Percentiles rank a stretch among this genome's conserved stretches.
Evolutionary conservation across 2,888 invertebrate genomes (phyloP).

Genomic region (Syrphus vitripennis): DNA sequence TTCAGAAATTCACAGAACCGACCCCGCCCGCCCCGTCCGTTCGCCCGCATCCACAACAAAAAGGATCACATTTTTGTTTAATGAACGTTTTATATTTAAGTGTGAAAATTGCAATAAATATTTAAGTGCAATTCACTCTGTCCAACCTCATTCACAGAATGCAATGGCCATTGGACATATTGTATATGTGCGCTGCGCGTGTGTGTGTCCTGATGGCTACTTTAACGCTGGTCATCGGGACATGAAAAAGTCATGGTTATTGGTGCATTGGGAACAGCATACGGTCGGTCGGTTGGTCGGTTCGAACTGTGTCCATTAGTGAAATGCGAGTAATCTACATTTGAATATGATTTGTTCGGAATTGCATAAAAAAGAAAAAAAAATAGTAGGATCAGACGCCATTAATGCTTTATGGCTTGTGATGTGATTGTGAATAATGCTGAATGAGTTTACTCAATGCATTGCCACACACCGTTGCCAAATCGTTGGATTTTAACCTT

Average conservation of each 20-base stretch:
- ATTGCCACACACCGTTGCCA: background rate
- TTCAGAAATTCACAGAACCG: background rate
- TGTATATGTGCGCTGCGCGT: background rate
- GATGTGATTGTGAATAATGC: slow-evolving; percentile 33
- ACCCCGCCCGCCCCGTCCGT: background rate
- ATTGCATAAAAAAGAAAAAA: background rate
- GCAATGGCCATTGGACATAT: background rate
- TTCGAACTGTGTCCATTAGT: slow-evolving; percentile 55
- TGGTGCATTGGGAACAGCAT: slow-evolving; percentile 26
- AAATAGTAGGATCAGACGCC: slow-evolving; percentile 15
- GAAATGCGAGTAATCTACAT: slow-evolving; percentile 59
- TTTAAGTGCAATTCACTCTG: slow-evolving; percentile 54
- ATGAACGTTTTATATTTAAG: slow-evolving; percentile 71
- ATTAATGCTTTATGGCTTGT: slow-evolving; percentile 52
- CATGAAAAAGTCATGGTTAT: slow-evolving; percentile 39
- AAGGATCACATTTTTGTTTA: slow-evolving; percentile 66
- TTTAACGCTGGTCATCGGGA: slow-evolving; percentile 30
- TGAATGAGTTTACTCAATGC: slow-evolving; percentile 16
- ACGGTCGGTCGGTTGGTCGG: background rate
- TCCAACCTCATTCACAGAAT: slow-evolving; percentile 4
- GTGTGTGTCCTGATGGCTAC: background rate
- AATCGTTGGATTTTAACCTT: background rate
- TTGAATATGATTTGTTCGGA: slow-evolving; percentile 64
- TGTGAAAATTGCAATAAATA: slow-evolving; percentile 71
- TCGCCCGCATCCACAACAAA: background rate